Evolutionary conservation across 1,140 invertebrate species (phyloP).

Genomic region (Spodoptera litura): DNA sequence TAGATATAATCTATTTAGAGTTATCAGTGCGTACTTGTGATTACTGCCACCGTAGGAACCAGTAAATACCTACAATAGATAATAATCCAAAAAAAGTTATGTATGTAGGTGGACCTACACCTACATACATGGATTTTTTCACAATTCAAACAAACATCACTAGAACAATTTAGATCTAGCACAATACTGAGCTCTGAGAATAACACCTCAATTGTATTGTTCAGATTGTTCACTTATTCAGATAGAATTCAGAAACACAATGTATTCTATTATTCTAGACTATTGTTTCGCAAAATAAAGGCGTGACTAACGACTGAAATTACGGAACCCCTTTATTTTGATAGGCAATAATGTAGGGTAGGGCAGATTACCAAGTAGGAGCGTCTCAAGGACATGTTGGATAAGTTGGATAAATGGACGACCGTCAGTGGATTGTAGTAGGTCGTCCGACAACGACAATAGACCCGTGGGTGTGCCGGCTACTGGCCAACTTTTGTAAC

Average conservation of each 20-base stretch:
- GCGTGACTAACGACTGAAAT: slow-evolving; percentile 18
- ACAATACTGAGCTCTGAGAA: slow-evolving; percentile 11
- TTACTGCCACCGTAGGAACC: too few species aligned
- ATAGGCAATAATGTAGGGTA: slow-evolving; percentile 33
- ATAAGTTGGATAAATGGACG: slow-evolving; percentile 47
- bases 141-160: too few species aligned
- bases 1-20: not conserved
- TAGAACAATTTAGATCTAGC: not conserved
- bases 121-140: not conserved
- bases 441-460: slow-evolving; percentile 50
- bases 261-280: slow-evolving; percentile 24
- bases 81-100: too few species aligned
- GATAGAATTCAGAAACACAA: not conserved
- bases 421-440: slow-evolving; percentile 49
- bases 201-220: slow-evolving; percentile 20
- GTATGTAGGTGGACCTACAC: too few species aligned
- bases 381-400: slow-evolving; percentile 46
- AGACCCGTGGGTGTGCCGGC: slow-evolving; percentile 42
- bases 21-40: not conserved
- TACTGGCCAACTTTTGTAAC: not conserved
- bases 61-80: too few species aligned
- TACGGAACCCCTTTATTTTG: slow-evolving; percentile 35
- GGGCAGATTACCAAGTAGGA: slow-evolving; percentile 42
- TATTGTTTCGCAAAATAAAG: slow-evolving; percentile 30
- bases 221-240: slow-evolving; percentile 1